Evolutionary conservation across 2,113 vertebrate genomes (phyloP).

Genomic region (Callaeas wilsoni): DNA sequence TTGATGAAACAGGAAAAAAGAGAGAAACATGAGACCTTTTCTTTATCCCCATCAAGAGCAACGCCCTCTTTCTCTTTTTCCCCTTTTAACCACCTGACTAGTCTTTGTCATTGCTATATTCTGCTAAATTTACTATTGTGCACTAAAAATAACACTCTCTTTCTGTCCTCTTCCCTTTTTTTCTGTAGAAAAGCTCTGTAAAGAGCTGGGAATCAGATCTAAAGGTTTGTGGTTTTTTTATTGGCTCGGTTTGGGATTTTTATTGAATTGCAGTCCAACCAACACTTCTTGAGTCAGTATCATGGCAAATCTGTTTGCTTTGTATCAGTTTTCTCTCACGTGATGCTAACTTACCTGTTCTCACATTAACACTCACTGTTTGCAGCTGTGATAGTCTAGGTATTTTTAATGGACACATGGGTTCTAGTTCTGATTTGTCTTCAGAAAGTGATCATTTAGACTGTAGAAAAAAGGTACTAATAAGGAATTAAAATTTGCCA

Average conservation of each 20-base stretch:
- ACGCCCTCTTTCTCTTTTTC: neutral
- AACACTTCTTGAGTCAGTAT: neutral
- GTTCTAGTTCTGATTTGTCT: neutral
- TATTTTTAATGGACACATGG: neutral
- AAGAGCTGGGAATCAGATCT: neutral
- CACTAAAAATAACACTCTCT: neutral
- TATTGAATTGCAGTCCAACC: neutral
- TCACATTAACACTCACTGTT: neutral
- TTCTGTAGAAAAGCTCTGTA: neutral
- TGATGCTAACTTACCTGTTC: neutral
- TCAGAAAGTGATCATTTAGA: neutral
- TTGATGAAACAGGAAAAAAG: neutral
- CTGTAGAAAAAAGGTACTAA: neutral
- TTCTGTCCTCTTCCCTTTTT: neutral
- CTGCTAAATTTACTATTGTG: neutral
- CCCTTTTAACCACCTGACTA: neutral
- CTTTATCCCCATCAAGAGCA: neutral
- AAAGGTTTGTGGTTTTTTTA: neutral
- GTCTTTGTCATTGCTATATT: neutral
- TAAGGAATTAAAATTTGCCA: neutral
- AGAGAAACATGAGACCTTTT: neutral
- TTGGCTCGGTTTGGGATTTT: neutral
- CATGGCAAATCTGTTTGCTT: neutral
- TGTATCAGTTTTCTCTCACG: neutral
- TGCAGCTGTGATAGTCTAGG: neutral